phyloP scores from a whole-genome alignment of 2,797 vertebrate genomes.

The Coendou prehensilis region DNA sequence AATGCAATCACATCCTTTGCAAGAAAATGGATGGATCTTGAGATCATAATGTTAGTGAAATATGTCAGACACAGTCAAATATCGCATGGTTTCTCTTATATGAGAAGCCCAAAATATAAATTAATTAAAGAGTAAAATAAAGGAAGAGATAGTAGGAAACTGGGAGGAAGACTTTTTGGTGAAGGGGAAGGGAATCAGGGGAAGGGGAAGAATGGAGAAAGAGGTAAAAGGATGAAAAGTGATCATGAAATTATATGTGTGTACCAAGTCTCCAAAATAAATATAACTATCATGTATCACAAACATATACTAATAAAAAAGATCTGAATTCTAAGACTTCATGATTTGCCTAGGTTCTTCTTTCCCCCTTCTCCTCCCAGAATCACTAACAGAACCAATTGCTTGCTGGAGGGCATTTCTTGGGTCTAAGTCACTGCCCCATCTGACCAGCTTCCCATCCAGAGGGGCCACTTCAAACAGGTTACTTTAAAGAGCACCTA shows the following conservation, averaged over 20 bases:
- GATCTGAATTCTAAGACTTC: conserved; percentile 61
- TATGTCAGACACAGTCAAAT: background rate
- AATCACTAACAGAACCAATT: background rate
- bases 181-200: background rate
- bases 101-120: background rate
- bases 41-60: background rate
- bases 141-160: background rate
- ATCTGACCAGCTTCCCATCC: conserved; percentile 40
- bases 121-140: background rate
- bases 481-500: conserved; percentile 54
- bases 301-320: background rate
- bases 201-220: background rate
- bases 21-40: background rate
- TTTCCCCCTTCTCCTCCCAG: background rate
- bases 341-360: background rate
- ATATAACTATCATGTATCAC: background rate
- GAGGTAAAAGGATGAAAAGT: background rate
- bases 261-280: background rate
- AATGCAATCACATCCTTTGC: background rate
- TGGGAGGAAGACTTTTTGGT: background rate
- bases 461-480: conserved; percentile 54
- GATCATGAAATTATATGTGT: background rate
- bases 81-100: background rate
- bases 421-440: background rate
- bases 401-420: background rate